Conservation (phyloP, 2,797 vertebrate genomes). For the Sebastes aleutianus region DNA sequence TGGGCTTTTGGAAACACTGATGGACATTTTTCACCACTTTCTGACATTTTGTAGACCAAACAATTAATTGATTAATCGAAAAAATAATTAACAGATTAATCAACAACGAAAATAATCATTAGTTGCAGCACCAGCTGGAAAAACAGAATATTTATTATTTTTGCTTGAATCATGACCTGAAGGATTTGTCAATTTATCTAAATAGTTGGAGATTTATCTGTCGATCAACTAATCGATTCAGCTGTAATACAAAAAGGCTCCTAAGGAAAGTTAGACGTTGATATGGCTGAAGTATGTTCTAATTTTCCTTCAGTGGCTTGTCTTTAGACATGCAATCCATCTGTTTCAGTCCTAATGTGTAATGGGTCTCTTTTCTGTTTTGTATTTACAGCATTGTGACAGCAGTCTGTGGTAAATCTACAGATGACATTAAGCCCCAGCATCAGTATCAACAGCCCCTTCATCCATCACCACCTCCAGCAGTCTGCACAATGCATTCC, state of each 20-base stretch:
- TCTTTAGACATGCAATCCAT: neutral
- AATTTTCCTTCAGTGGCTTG: neutral
- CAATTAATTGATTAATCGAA: no score
- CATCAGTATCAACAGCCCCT: constrained; percentile 27
- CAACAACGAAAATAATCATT: no score
- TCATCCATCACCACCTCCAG: constrained; percentile 1
- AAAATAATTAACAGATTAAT: no score
- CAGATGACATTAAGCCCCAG: constrained; percentile 41
- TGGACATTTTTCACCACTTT: no score
- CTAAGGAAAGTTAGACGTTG: neutral
- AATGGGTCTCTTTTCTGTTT: neutral
- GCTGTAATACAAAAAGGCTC: neutral
- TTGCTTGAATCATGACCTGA: neutral
- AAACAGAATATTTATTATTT: neutral
- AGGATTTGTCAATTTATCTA: neutral
- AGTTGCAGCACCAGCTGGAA: no score
- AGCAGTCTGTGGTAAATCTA: constrained; percentile 18
- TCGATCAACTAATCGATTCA: neutral
- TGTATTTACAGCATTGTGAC: neutral
- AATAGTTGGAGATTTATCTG: neutral
- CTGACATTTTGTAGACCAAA: no score
- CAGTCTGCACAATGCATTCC: constrained; percentile 46
- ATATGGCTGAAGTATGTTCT: neutral
- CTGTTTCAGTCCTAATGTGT: neutral
- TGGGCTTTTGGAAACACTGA: no score